Evolutionary conservation across 2,888 invertebrate genomes (phyloP).

Genomic region (Meghimatium bilineatum): DNA sequence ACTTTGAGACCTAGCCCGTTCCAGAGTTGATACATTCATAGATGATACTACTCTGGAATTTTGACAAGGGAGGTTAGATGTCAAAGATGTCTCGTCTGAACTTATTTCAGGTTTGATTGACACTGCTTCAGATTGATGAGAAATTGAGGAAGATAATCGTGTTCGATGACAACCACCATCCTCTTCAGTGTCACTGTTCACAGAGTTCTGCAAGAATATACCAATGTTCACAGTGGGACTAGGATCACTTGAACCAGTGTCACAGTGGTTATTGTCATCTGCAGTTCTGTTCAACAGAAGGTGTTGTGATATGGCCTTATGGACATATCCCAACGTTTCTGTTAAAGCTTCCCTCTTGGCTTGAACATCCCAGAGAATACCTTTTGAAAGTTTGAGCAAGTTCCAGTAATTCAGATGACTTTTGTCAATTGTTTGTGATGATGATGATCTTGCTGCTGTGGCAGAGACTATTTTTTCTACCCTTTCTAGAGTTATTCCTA

Average conservation of each 20-base stretch:
- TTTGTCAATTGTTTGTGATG: not conserved
- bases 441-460: too few relatives aligned
- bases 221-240: not conserved
- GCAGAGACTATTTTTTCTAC: not conserved
- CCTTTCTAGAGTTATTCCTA: not conserved
- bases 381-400: slow-evolving; percentile 62
- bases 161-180: slow-evolving; percentile 33
- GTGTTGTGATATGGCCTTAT: slow-evolving; percentile 69
- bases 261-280: not conserved
- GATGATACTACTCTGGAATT: not conserved
- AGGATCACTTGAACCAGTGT: not conserved
- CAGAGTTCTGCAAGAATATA: not conserved
- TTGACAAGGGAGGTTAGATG: not conserved
- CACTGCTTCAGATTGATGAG: not conserved
- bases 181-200: slow-evolving; percentile 9
- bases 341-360: slow-evolving; percentile 68
- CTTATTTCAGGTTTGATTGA: not conserved
- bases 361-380: slow-evolving; percentile 70
- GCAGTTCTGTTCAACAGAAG: slow-evolving; percentile 50
- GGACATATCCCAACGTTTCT: slow-evolving; percentile 70
- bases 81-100: not conserved
- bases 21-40: not conserved
- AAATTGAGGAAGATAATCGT: not conserved
- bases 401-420: slow-evolving; percentile 24
- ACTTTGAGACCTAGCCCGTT: not conserved